Evolutionary conservation across 2,888 invertebrate species (phyloP).

Genomic region (Ochropleura plecta): DNA sequence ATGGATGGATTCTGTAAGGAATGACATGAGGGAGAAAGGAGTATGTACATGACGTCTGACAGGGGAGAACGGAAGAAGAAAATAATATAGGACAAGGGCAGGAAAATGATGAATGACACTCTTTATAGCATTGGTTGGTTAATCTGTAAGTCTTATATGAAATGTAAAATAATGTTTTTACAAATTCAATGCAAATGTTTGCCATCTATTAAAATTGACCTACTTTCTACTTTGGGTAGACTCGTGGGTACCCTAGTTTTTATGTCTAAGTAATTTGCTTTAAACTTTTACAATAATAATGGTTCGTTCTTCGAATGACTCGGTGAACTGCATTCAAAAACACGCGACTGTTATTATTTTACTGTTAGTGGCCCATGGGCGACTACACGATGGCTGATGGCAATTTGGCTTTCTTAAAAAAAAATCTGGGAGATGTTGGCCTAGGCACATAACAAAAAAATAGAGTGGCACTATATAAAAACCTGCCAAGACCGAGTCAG

Average conservation of each 20-base stretch:
- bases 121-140: too few relatives aligned
- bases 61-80: too few relatives aligned
- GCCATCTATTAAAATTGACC: conserved; percentile 43
- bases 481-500: too few relatives aligned
- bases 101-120: too few relatives aligned
- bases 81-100: too few relatives aligned
- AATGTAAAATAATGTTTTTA: background rate
- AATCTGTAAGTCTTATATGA: too few relatives aligned
- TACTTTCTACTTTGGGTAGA: conserved; percentile 16
- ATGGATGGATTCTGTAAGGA: too few relatives aligned
- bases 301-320: conserved; percentile 37
- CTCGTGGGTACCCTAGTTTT: conserved; percentile 14
- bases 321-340: conserved; percentile 24
- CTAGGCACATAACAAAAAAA: too few relatives aligned
- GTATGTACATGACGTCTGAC: too few relatives aligned
- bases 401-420: background rate
- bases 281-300: conserved; percentile 44
- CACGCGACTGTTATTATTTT: conserved; percentile 46
- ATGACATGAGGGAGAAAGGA: too few relatives aligned
- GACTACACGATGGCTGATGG: conserved; percentile 16
- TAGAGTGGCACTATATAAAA: too few relatives aligned
- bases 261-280: conserved; percentile 27
- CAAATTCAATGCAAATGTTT: conserved; percentile 1
- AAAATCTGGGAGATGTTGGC: too few relatives aligned
- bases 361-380: conserved; percentile 1